Base-by-base conservation (phyloP, 2,888 invertebrate genomes). In the Rosalia funebris region DNA sequence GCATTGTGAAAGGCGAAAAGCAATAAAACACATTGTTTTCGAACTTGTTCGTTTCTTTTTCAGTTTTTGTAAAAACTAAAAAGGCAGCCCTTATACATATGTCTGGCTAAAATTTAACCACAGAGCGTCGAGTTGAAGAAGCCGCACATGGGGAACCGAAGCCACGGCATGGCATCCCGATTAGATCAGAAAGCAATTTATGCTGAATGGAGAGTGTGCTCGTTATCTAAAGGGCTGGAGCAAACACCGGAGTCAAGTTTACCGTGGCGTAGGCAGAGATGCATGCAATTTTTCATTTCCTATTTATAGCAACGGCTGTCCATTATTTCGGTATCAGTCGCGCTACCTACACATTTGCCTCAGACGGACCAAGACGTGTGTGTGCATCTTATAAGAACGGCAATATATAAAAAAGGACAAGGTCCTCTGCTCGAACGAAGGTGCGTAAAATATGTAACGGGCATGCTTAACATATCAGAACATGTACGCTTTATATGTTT, bases 261-360 rank as follows among this genome's bases (percentile, higher is more conserved):
- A 25, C 50, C 42, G 20, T 25, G 17, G 20, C 53, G 53, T 53
- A 39, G 53, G 53, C 53, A 42, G 53, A 53, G 53, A 12, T 53
- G 31, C 53, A 42, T 32, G 53, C 31, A 53, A 53, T 53, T 53
- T 53, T 42, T 53, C 42, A 42, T 53, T 42, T 42, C 53, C 42
- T 53, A 53, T 62, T 65, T 62, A 65, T 63, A 57, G 48, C 62
- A 15, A 32, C 50, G 55, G 17, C 32, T 54, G 52, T 60, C 62
- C 52, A 42, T 44, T 63, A 60, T 34, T 62, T 62, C 60, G 60
- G 63, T 58, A 63, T 63, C 62, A 56, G 58, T 47, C 44, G 39
- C 48, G 55, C 65, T 65, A 63, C 65, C 65, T 65, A 65, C 65
- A 63, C 62, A 61, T 11, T 42, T 36, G 34, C 41, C 17, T 32